Percentiles rank a stretch among this genome's conserved stretches.
phyloP scores from a whole-genome alignment of 2,113 vertebrate genomes.

The Equus quagga region DNA sequence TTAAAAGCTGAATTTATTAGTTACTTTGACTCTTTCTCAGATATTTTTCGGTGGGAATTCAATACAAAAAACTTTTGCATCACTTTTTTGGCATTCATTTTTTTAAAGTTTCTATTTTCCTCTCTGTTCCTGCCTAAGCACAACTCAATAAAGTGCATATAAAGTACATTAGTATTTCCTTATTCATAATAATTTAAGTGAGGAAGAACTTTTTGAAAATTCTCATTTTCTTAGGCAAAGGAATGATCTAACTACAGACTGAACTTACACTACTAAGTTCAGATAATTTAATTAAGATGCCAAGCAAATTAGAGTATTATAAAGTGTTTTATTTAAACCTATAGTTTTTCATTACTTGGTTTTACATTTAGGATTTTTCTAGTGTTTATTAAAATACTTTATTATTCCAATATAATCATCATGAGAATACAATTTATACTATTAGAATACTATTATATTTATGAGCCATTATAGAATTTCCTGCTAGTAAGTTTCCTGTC shows the following conservation, averaged over 20 bases:
- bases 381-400: slow-evolving; percentile 58
- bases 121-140: not conserved
- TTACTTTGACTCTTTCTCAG: not conserved
- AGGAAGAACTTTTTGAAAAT: slow-evolving; percentile 46
- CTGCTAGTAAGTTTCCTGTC: not conserved
- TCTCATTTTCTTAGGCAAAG: not conserved
- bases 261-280: slow-evolving; percentile 53
- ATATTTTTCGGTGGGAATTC: not conserved
- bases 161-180: slow-evolving; percentile 16
- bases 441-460: slow-evolving; percentile 19
- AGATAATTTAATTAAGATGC: slow-evolving; percentile 67
- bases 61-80: not conserved
- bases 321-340: slow-evolving; percentile 18
- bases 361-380: slow-evolving; percentile 54
- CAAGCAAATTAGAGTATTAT: slow-evolving; percentile 36
- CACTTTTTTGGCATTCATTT: not conserved
- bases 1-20: not conserved
- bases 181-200: slow-evolving; percentile 15
- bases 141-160: not conserved
- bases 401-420: slow-evolving; percentile 48
- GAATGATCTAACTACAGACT: slow-evolving; percentile 47
- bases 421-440: not conserved
- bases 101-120: not conserved
- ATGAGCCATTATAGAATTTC: not conserved
- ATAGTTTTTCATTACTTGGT: slow-evolving; percentile 43